A percentile compares a stretch with the other conserved stretches of the same genome.
Evolutionary conservation across 2,888 invertebrate species (phyloP).

Genomic region (Allacma fusca): DNA sequence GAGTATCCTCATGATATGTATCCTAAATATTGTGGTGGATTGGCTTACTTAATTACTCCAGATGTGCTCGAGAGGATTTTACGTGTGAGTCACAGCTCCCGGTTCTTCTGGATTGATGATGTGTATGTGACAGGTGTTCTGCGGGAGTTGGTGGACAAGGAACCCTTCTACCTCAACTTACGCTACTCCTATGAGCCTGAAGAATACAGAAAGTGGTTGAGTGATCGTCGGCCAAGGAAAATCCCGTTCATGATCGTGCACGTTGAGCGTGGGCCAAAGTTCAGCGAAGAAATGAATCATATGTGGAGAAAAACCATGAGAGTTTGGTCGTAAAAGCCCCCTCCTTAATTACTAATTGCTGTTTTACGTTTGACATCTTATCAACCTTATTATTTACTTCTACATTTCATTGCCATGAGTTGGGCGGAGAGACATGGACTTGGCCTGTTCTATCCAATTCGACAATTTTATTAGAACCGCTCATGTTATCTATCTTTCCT

Average conservation of each 20-base stretch:
- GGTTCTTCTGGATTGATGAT: conserved; percentile 68
- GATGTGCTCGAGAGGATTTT: conserved; percentile 62
- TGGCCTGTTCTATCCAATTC: not conserved
- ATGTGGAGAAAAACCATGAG: conserved; percentile 60
- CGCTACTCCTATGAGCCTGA: conserved; percentile 59
- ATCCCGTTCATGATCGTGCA: conserved; percentile 60
- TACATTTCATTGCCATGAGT: not conserved
- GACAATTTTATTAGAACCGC: too few species aligned
- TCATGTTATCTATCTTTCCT: too few species aligned
- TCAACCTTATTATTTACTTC: too few species aligned
- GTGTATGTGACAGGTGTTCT: conserved; percentile 67
- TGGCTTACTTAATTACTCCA: conserved; percentile 62
- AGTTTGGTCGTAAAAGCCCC: conserved; percentile 51
- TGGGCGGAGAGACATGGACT: conserved; percentile 2
- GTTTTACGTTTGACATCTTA: too few species aligned
- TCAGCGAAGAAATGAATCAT: conserved; percentile 58
- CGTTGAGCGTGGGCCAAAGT: conserved; percentile 57
- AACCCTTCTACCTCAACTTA: conserved; percentile 61
- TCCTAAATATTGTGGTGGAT: conserved; percentile 63
- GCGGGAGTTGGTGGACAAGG: conserved; percentile 56
- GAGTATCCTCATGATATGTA: conserved; percentile 62
- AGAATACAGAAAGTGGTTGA: conserved; percentile 60
- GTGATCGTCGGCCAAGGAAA: conserved; percentile 48
- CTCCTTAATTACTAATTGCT: too few species aligned
- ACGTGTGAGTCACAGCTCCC: conserved; percentile 62